A percentile compares a stretch with the other conserved stretches of the same genome.
Conservation (phyloP, 2,888 invertebrate species). For the Drosophila prostipennis region DNA sequence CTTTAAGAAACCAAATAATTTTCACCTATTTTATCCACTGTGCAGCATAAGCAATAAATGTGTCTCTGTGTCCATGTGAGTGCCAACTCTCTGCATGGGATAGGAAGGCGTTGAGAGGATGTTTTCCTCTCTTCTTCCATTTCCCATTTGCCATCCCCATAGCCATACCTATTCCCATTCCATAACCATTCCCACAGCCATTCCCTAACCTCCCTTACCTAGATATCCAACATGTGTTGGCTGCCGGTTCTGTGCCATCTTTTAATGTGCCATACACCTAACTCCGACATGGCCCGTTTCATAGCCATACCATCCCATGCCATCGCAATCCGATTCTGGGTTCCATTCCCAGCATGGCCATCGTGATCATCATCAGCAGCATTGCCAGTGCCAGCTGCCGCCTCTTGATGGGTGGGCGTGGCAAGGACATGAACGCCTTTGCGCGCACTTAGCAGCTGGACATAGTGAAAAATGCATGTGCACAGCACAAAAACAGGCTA, state of each 20-base stretch:
- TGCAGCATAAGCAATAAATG: conserved; percentile 52
- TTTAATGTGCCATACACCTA: conserved; percentile 67
- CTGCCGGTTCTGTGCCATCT: conserved; percentile 53
- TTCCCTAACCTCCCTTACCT: conserved; percentile 28
- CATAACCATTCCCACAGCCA: background rate
- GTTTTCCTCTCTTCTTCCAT: conserved; percentile 20
- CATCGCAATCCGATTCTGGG: conserved; percentile 1
- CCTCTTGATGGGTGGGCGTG: conserved; percentile 62
- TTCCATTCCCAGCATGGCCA: conserved; percentile 29
- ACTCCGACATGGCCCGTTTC: conserved; percentile 42
- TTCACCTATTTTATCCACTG: conserved; percentile 24
- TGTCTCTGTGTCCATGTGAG: conserved; percentile 46
- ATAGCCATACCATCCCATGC: conserved; percentile 22
- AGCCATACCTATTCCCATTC: background rate
- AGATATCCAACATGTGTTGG: conserved; percentile 49
- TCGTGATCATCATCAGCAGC: conserved; percentile 40
- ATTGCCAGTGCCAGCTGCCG: conserved; percentile 45
- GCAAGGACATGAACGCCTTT: conserved; percentile 54
- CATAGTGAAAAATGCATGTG: conserved; percentile 72
- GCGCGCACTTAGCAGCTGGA: conserved; percentile 54
- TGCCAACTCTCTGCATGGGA: conserved; percentile 47
- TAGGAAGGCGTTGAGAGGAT: conserved; percentile 51
- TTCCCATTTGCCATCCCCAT: background rate
- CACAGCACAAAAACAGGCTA: conserved; percentile 42
- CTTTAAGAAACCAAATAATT: background rate